Percentiles rank a stretch among this genome's conserved stretches.
Evolutionary conservation across 2,113 vertebrate genomes (phyloP).

Genomic region (Trachemys scripta): DNA sequence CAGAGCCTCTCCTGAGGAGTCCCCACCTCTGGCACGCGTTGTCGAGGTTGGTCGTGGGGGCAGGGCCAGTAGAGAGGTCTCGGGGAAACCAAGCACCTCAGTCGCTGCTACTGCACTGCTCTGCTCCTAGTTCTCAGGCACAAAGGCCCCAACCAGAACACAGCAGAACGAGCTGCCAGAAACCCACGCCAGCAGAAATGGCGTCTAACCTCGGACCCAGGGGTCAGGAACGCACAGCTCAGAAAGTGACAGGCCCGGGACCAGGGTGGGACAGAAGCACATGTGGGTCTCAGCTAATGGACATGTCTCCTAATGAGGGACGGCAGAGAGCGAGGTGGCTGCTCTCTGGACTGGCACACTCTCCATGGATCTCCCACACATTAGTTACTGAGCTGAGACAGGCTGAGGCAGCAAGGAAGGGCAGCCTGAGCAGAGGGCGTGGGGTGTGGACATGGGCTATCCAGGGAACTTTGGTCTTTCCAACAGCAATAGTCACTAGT

Average conservation of each 20-base stretch:
- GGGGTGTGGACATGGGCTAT: neutral
- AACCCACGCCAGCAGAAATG: slow-evolving; percentile 31
- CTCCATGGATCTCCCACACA: neutral
- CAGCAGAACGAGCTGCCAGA: slow-evolving; percentile 1
- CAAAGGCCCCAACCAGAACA: slow-evolving; percentile 23
- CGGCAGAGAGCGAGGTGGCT: neutral
- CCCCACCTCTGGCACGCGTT: neutral
- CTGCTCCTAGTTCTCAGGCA: neutral
- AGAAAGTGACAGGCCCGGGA: slow-evolving; percentile 48
- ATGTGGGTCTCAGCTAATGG: neutral
- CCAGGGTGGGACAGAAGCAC: neutral
- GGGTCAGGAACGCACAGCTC: neutral
- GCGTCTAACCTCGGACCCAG: neutral
- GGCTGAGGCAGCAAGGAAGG: neutral
- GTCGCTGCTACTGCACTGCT: fast-evolving
- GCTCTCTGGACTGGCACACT: neutral
- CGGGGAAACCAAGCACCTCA: neutral
- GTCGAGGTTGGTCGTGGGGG: fast-evolving
- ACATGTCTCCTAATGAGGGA: neutral
- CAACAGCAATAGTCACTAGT: neutral
- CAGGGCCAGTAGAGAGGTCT: neutral
- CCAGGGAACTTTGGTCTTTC: neutral
- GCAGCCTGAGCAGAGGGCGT: neutral
- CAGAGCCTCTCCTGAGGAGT: neutral
- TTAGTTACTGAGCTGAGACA: neutral